A percentile compares a stretch with the other conserved stretches of the same genome.
Conservation (phyloP, 2,113 vertebrate species). For the Patagioenas fasciata region DNA sequence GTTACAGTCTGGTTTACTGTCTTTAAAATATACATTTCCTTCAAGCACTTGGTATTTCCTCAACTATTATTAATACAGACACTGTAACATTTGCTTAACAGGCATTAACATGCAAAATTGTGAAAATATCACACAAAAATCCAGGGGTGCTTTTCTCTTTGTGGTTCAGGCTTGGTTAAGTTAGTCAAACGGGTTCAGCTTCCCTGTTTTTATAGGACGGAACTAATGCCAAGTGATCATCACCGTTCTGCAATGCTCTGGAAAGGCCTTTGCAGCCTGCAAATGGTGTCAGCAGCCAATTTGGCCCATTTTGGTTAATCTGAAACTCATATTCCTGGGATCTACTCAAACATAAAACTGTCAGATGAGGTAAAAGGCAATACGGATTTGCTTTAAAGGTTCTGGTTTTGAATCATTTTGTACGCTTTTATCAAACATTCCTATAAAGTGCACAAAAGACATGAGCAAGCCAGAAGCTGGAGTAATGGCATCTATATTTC, state of each 20-base stretch:
- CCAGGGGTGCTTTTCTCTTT: rapidly evolving
- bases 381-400: neutral
- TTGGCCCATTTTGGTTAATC: neutral
- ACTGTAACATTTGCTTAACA: neutral
- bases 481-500: neutral
- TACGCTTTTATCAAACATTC: neutral
- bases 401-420: neutral
- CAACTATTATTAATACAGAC: neutral
- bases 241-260: neutral
- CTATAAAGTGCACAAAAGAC: neutral
- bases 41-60: neutral
- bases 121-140: neutral
- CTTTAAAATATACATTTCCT: neutral
- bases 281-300: rapidly evolving
- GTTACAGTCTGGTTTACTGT: neutral
- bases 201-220: neutral
- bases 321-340: neutral
- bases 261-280: neutral
- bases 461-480: neutral
- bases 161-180: neutral
- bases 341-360: neutral
- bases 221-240: neutral
- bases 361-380: neutral
- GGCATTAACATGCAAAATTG: neutral
- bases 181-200: rapidly evolving